Conservation (phyloP, 2,797 vertebrate genomes). For the Erethizon dorsatum region DNA sequence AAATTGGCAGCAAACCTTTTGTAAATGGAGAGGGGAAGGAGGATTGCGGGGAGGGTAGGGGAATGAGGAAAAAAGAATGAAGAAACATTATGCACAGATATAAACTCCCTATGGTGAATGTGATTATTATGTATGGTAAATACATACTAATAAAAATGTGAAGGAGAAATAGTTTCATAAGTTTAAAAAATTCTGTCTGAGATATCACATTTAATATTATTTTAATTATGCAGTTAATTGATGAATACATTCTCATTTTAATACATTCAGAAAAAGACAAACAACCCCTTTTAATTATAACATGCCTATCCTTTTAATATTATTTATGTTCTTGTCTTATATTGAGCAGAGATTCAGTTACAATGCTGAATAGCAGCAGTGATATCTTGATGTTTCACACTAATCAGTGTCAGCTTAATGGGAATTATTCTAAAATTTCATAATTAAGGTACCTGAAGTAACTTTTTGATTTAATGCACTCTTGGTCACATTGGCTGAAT, state of each 20-base stretch:
- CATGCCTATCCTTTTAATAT: background rate
- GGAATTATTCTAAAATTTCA: background rate
- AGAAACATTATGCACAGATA: too few species aligned
- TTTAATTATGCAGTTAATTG: too few species aligned
- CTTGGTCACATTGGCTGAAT: background rate
- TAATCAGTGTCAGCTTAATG: background rate
- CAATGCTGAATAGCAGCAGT: background rate
- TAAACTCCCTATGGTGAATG: too few species aligned
- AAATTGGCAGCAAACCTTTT: too few species aligned
- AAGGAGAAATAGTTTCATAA: too few species aligned
- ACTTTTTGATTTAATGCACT: background rate
- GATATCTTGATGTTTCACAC: background rate
- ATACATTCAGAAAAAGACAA: background rate
- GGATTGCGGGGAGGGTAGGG: too few species aligned
- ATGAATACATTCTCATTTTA: background rate
- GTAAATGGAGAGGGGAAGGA: too few species aligned
- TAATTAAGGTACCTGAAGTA: background rate
- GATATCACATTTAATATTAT: too few species aligned
- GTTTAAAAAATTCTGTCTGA: too few species aligned
- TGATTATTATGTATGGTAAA: too few species aligned
- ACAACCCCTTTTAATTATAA: background rate
- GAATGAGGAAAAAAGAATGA: too few species aligned
- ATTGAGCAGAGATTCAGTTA: background rate
- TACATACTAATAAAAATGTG: too few species aligned
- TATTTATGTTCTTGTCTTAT: background rate